Evolutionary conservation across 2,113 vertebrate genomes (phyloP), one percentile per base, ranked within the genome.

Genomic region (Dromas ardeola): DNA sequence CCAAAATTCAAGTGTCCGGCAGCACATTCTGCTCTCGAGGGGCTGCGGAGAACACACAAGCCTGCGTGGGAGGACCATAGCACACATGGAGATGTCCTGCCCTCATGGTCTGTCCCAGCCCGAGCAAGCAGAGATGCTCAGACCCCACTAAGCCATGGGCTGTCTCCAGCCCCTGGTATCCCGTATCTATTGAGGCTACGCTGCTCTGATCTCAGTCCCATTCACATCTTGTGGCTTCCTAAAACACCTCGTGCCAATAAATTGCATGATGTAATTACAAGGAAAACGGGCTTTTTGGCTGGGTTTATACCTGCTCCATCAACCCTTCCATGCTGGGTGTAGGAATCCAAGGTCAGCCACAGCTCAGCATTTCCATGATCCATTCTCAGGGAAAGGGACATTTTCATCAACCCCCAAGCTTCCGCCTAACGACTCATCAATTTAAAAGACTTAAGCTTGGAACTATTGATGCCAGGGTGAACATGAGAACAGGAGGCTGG

Each of bases 71-170:
- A 50, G 32, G 36, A 19, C 32, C 5, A 2, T 7, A 43, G 10
- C 15, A 9, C n/a, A 20, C 36, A n/a, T 1, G 10, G 63, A 50
- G 42, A 40, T 2, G 0, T 62, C 47, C 47, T 16, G 26, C 30
- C 61, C 40, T 47, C 49, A 18, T 13, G 3, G 0, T n/a, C 9
- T 22, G 14, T 40, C 53, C 47, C 61, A 74, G 47, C 13, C 1
- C 7, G 27, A 11, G 3, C 55, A 77, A 56, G 23, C 40, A 63
- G 55, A 63, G 55, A 18, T 27, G 29, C 9, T 27, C 12, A 79
- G 32, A 34, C 2, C 34, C 27, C 3, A 0, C 10, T 27, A 30
- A 27, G 53, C 36, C 2, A 1, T 5, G 10, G 25, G 61, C 34
- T 74, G 2, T 43, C n/a, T 49, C 42, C 14, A 12, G 34, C 12